Base-by-base conservation (phyloP, 2,888 invertebrate species). In the Dysmachus trigonus region DNA sequence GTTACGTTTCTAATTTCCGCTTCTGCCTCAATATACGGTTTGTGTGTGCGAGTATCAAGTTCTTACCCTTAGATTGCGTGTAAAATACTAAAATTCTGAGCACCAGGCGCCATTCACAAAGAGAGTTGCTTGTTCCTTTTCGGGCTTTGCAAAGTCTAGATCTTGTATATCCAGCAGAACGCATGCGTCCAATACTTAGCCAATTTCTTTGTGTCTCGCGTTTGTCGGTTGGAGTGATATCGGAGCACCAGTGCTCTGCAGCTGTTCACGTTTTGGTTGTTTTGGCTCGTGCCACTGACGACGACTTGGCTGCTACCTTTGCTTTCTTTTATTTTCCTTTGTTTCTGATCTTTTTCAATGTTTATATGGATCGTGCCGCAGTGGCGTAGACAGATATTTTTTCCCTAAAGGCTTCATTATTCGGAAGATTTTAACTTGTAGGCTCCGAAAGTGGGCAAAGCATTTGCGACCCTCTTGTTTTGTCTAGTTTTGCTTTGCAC, bases 211-310 rank as follows among this genome's bases (percentile, higher is more conserved):
- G 73, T 33, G 73, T 27, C 73, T 18, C 33, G 33, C 15, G 35
- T 33, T 81, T 33, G 81, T 18, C 81, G 62, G 62, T 31, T 81
- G 81, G 33, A 81, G 81, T 81, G 31, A 53, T 81, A n/a, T 81
- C 62, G 62, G 6, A 22, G 18, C 31, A 53, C n/a, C n/a, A 33
- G 4, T 13, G 81, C 38, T 38, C 38, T 13, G 38, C 81, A 81
- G 81, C 81, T 81, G 81, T 53, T 81, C 53, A 18, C 33, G 31
- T 81, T 81, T 81, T 81, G 51, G n/a, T 81, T 30, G 53, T 81
- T 81, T 81, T 81, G 81, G 81, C 81, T 81, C 81, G 81, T 81
- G 81, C 81, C 81, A 62, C 62, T 22, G 62, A 22, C 22, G 62
- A 62, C 22, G 62, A 22, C 27, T 62, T 62, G 62, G 62, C 27